A percentile compares a stretch with the other conserved stretches of the same genome.
These are phyloP conservation scores for Oriolus oriolus DNA, from an alignment of 2,113 vertebrate genomes.

Conservation along the genomic window DNA sequence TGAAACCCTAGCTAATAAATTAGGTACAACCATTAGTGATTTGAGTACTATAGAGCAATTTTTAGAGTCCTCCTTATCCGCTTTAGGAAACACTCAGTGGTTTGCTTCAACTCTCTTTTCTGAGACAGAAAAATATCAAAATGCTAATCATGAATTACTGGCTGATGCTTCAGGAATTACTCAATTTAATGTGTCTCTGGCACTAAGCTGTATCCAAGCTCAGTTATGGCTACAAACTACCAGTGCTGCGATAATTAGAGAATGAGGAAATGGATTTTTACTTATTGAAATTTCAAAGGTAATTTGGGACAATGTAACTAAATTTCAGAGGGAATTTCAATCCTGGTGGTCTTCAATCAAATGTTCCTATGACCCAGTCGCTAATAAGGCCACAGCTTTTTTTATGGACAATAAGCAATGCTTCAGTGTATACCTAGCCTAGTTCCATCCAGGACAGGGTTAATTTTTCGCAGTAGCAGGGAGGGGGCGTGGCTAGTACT, in stretches of 20 bases:
- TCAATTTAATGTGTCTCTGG: neutral
- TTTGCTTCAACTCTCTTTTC: neutral
- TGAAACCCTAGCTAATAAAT: neutral
- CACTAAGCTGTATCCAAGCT: neutral
- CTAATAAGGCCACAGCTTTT: neutral
- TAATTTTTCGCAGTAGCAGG: neutral
- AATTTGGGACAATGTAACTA: neutral
- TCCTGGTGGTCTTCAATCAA: neutral
- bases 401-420: neutral
- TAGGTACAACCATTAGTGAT: neutral
- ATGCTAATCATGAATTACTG: neutral
- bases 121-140: neutral
- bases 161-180: neutral
- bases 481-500: neutral
- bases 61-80: neutral
- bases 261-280: neutral
- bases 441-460: neutral
- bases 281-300: neutral
- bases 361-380: neutral
- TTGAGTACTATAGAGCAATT: neutral
- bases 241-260: neutral
- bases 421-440: neutral
- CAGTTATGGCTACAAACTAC: neutral
- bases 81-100: neutral
- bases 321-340: neutral